Evolutionary conservation across 2,113 vertebrate species (phyloP).

Genomic region (Sitta europaea): DNA sequence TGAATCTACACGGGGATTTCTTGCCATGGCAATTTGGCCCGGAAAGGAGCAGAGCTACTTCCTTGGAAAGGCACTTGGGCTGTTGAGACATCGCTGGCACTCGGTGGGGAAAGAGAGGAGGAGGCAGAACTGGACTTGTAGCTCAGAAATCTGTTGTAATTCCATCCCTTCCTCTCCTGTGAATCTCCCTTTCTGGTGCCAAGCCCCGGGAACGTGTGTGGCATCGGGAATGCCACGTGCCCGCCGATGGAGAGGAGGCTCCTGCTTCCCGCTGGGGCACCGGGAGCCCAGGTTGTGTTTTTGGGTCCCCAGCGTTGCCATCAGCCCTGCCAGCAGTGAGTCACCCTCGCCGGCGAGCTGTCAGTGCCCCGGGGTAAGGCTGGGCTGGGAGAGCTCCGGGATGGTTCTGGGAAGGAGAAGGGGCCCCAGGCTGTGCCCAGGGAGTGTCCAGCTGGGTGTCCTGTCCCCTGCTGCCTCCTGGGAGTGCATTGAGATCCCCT

Average conservation of each 20-base stretch:
- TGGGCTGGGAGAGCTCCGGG: not conserved
- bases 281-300: fast-evolving
- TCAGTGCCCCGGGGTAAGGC: too few species aligned
- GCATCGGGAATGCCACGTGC: fast-evolving
- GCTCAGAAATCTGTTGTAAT: not conserved
- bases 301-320: not conserved
- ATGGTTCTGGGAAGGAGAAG: fast-evolving
- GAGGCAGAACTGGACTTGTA: not conserved
- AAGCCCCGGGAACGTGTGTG: fast-evolving
- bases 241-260: too few species aligned
- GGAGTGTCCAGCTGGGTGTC: too few species aligned
- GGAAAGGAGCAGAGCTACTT: not conserved
- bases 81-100: not conserved
- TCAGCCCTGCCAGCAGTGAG: not conserved
- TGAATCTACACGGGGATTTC: not conserved
- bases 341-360: fast-evolving
- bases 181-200: not conserved
- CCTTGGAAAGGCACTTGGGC: not conserved
- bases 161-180: not conserved
- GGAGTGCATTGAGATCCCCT: not conserved
- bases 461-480: fast-evolving
- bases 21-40: not conserved
- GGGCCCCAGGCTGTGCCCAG: not conserved
- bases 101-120: not conserved
- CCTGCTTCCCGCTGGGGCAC: too few species aligned